Evolutionary conservation across 2,888 invertebrate species (phyloP).

Genomic region (Magallana nippona): DNA sequence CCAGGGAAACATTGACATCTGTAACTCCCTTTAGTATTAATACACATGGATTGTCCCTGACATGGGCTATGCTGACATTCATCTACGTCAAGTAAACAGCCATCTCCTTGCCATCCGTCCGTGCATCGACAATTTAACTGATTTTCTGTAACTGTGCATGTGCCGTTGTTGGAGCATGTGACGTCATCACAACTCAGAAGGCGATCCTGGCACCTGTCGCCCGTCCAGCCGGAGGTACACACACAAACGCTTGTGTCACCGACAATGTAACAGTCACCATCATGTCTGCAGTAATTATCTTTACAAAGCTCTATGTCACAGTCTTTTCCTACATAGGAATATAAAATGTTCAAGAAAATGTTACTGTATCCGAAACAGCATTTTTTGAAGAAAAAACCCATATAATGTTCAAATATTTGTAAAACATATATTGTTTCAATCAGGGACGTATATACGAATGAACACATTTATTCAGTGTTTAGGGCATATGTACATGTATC

Average conservation of each 20-base stretch:
- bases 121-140: conserved; percentile 8
- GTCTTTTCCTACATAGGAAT: neutral
- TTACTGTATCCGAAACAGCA: neutral
- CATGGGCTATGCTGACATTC: conserved; percentile 29
- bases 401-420: no score
- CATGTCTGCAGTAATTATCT: neutral
- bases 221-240: neutral
- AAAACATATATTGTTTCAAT: no score
- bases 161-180: conserved; percentile 17
- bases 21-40: conserved; percentile 35
- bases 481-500: no score
- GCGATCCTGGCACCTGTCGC: neutral
- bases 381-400: no score
- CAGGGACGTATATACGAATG: no score
- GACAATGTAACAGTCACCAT: neutral
- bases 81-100: conserved; percentile 17
- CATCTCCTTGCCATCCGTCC: conserved; percentile 34
- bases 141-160: neutral
- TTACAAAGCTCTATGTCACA: neutral
- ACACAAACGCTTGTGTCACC: neutral
- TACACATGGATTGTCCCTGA: neutral
- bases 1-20: conserved; percentile 4
- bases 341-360: no score
- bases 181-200: conserved; percentile 10
- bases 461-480: no score